These are phyloP conservation scores for Eleginops maclovinus DNA, from an alignment of 2,113 vertebrate genomes.

Conservation along the genomic window DNA sequence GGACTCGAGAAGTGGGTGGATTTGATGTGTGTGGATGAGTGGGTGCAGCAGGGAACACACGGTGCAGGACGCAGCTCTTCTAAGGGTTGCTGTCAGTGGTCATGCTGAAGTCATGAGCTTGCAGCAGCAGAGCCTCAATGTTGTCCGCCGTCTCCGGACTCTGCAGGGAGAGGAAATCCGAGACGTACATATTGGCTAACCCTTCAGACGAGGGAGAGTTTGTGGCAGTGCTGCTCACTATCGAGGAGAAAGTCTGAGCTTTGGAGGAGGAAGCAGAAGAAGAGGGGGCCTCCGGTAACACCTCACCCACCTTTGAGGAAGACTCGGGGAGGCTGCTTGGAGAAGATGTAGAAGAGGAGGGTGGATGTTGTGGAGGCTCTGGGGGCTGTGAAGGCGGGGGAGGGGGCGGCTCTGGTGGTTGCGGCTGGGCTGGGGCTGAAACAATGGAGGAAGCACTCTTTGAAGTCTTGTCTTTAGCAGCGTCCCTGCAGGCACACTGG, in stretches of 20 bases:
- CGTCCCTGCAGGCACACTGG: slow-evolving; percentile 96
- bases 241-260: slow-evolving; percentile 67
- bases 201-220: slow-evolving; percentile 82
- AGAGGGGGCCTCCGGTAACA: slow-evolving; percentile 35
- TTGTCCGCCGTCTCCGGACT: slow-evolving; percentile 87
- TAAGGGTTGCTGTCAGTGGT: slow-evolving; percentile 77
- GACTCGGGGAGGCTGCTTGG: slow-evolving; percentile 79
- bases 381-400: slow-evolving; percentile 51
- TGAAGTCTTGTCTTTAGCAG: slow-evolving; percentile 86
- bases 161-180: slow-evolving; percentile 92
- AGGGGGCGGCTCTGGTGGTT: slow-evolving; percentile 69
- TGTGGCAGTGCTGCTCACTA: slow-evolving; percentile 44
- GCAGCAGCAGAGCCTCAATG: slow-evolving; percentile 92
- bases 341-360: slow-evolving; percentile 60
- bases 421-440: slow-evolving; percentile 68
- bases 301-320: slow-evolving; percentile 69
- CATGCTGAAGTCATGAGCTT: slow-evolving; percentile 89
- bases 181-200: slow-evolving; percentile 92
- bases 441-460: slow-evolving; percentile 76
- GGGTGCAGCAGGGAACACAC: slow-evolving; percentile 47
- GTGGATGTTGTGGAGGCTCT: slow-evolving; percentile 53
- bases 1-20: slow-evolving; percentile 50
- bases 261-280: slow-evolving; percentile 49
- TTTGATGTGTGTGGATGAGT: slow-evolving; percentile 41
- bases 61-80: slow-evolving; percentile 62